Base-by-base conservation (phyloP, 2,113 vertebrate genomes). In the Solea senegalensis region DNA sequence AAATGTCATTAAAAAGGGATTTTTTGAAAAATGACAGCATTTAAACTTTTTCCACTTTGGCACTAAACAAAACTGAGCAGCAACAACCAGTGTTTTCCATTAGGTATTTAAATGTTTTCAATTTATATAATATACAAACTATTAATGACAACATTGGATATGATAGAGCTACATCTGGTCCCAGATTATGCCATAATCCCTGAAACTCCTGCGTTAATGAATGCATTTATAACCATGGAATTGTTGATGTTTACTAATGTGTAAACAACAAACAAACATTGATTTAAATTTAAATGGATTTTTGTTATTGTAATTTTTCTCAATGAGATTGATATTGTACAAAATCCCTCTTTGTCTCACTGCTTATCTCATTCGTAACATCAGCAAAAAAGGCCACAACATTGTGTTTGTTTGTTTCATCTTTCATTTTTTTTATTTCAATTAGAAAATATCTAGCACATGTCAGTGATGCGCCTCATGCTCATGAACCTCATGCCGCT, bases 401-500 rank as follows among this genome's bases (percentile, higher is more conserved):
- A 3, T 48, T 3, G 62, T 21, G 21, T 21, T 63, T 34, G 21
- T 7, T 5, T 9, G 5, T 44, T 44, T n/a, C 9, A 26, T 41
- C 8, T 59, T 50, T 55, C 1, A 46, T 14, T 68, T 70, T 83
- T 84, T 83, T 84, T 73, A 84, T 83, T 87, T 80, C 9, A 27
- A 28, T 67, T 11, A 43, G 6, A 70, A 59, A 53, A 28, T 54
- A 8, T 80, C 48, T 85, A 92, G 48, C 86, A 91, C 78, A 79
- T 86, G 53, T 92, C 90, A 1, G 14, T 78, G 76, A 92, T 91
- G 0, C 88, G 84, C 63, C 26, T 90, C 84, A 90, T 85, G 84
- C 86, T 88, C 82, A 83, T 81, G 43, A 62, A 80, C 74, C 60
- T 82, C 9, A 1, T 59, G 10, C 76, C 45, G 0, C 81, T 79